These are phyloP conservation scores for Phalacrocorax aristotelis DNA, from an alignment of 2,113 vertebrate genomes.

Conservation along the genomic window DNA sequence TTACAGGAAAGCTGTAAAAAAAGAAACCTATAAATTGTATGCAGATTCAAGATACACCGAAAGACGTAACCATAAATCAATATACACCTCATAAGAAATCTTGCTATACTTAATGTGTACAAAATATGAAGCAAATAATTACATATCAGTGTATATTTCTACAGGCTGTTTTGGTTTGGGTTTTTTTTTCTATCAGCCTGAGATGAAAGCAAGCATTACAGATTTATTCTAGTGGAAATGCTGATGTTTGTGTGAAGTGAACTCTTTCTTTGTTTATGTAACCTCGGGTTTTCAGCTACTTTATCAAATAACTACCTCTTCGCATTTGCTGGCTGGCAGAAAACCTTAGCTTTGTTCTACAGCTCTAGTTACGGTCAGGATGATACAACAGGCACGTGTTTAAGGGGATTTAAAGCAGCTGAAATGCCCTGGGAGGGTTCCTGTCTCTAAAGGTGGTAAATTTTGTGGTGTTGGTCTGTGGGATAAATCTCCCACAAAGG, in stretches of 20 bases:
- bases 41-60: constrained; percentile 1
- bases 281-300: constrained; percentile 49
- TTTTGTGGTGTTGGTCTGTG: not conserved
- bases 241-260: constrained; percentile 42
- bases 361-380: constrained; percentile 27
- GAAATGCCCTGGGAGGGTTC: constrained; percentile 13
- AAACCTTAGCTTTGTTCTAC: constrained; percentile 42
- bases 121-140: constrained; percentile 53
- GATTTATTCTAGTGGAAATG: constrained; percentile 33
- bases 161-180: not conserved
- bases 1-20: constrained; percentile 49
- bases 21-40: not conserved
- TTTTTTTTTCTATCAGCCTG: not conserved
- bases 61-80: constrained; percentile 9
- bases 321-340: constrained; percentile 31
- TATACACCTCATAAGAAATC: constrained; percentile 38
- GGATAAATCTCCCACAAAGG: not conserved
- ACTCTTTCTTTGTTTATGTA: constrained; percentile 45
- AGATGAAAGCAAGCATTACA: constrained; percentile 23
- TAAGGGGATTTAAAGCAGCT: constrained; percentile 27
- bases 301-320: constrained; percentile 52
- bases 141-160: not conserved
- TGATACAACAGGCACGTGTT: constrained; percentile 20
- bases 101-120: constrained; percentile 6
- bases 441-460: constrained; percentile 47